These are phyloP conservation scores for Eupithecia abbreviata DNA, from an alignment of 2,888 invertebrate species.

Conservation along the genomic window DNA sequence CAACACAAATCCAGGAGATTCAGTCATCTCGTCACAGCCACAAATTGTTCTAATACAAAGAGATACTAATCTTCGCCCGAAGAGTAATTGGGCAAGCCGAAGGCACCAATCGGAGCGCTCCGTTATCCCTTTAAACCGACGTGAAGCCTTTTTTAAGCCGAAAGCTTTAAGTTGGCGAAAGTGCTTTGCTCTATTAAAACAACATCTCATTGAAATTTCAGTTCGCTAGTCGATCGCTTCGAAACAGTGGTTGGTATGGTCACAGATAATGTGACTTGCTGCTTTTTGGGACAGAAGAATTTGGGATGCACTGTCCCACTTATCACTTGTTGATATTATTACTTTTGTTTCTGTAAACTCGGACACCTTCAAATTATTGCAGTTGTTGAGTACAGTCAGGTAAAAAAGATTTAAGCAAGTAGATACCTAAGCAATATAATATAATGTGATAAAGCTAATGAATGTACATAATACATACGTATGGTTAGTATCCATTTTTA, in stretches of 20 bases:
- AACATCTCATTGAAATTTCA: conserved; percentile 72
- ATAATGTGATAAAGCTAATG: too few species aligned
- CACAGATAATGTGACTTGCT: too few species aligned
- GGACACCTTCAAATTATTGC: too few species aligned
- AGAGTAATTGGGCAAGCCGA: conserved; percentile 79
- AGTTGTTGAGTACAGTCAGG: too few species aligned
- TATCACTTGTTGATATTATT: too few species aligned
- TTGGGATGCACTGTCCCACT: too few species aligned
- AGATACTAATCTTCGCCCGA: conserved; percentile 72
- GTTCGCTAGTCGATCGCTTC: conserved; percentile 50
- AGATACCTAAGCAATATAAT: too few species aligned
- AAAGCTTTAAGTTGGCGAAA: conserved; percentile 83
- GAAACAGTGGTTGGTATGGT: conserved; percentile 23
- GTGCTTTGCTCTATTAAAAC: conserved; percentile 81
- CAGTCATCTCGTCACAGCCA: conserved; percentile 51
- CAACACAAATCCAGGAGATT: conserved; percentile 47
- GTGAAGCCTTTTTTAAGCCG: conserved; percentile 83
- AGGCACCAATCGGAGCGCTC: conserved; percentile 78
- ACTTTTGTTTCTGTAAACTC: too few species aligned
- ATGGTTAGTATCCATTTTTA: conserved; percentile 4
- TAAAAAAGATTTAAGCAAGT: too few species aligned
- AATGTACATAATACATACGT: too few species aligned
- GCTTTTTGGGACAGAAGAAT: too few species aligned
- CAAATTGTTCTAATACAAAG: conserved; percentile 56
- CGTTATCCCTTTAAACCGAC: conserved; percentile 82